Percentiles rank a stretch among this genome's conserved stretches.
Evolutionary conservation across 2,888 invertebrate species (phyloP).

Genomic region (Chromoteleia sp.): DNA sequence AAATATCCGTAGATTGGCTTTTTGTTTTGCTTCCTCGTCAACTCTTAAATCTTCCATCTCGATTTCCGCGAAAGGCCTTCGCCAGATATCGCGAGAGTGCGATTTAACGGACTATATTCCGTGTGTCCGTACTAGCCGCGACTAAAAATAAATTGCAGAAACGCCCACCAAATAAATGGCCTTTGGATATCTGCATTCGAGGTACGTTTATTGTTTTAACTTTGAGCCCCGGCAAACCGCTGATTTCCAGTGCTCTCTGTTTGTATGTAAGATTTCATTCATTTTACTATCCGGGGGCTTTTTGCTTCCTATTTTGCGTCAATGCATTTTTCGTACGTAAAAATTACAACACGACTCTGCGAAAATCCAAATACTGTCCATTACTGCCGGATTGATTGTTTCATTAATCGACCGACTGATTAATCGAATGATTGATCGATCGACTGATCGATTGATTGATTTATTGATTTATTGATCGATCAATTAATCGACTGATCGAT

Average conservation of each 20-base stretch:
- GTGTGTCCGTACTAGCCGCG: constrained; percentile 56
- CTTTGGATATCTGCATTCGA: constrained; percentile 79
- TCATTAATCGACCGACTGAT: constrained; percentile 6
- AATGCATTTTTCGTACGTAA: constrained; percentile 20
- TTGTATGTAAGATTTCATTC: constrained; percentile 73
- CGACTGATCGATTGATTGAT: constrained; percentile 16
- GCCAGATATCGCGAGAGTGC: constrained; percentile 66
- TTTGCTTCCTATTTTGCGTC: constrained; percentile 31
- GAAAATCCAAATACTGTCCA: background rate
- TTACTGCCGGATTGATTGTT: constrained; percentile 6
- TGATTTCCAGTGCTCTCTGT: constrained; percentile 68
- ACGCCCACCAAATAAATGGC: constrained; percentile 77
- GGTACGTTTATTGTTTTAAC: constrained; percentile 80
- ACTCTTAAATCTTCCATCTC: constrained; percentile 66
- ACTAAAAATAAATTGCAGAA: constrained; percentile 73
- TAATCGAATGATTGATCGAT: background rate
- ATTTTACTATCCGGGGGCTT: constrained; percentile 52
- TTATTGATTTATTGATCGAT: constrained; percentile 8
- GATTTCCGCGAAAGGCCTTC: constrained; percentile 69
- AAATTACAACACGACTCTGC: constrained; percentile 21
- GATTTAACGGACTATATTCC: constrained; percentile 66
- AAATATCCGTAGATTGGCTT: constrained; percentile 64
- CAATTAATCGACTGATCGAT: constrained; percentile 1
- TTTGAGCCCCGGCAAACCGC: constrained; percentile 71
- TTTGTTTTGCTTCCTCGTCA: constrained; percentile 62